phyloP scores from a whole-genome alignment of 2,113 vertebrate genomes.

The Aphyosemion australe region DNA sequence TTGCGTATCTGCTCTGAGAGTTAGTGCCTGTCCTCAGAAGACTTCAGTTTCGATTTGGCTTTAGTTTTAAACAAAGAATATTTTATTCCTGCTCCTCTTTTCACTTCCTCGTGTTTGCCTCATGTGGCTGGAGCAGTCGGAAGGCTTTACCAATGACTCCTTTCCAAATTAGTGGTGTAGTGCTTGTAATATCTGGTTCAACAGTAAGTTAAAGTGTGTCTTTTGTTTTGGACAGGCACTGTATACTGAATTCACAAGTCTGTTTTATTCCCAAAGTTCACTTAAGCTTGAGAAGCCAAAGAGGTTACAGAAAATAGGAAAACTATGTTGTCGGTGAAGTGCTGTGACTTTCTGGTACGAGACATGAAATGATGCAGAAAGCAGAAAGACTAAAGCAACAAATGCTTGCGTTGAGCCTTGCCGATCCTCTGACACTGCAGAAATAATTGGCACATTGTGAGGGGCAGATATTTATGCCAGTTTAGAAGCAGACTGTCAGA shows the following conservation, averaged over 20 bases:
- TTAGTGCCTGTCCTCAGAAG: slow-evolving; percentile 3
- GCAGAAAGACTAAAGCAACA: slow-evolving; percentile 34
- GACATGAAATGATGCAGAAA: slow-evolving; percentile 30
- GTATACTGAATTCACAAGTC: neutral
- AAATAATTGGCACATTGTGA: slow-evolving; percentile 60
- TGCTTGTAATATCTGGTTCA: slow-evolving; percentile 11
- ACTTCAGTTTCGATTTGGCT: neutral
- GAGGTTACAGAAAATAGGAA: neutral
- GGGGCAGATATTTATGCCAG: slow-evolving; percentile 69
- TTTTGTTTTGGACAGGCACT: neutral
- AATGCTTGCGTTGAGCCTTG: slow-evolving; percentile 13
- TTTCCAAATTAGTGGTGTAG: slow-evolving; percentile 9
- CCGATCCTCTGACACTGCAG: slow-evolving; percentile 57
- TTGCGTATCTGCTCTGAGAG: neutral
- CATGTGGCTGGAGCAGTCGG: neutral
- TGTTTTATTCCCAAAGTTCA: slow-evolving; percentile 7
- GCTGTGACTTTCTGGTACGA: slow-evolving; percentile 11
- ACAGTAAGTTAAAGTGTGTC: no score
- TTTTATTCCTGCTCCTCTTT: neutral
- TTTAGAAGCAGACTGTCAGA: slow-evolving; percentile 64
- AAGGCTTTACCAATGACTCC: neutral
- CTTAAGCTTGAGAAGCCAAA: slow-evolving; percentile 17
- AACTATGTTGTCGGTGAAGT: neutral
- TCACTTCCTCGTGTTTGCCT: neutral
- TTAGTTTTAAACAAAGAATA: neutral